phyloP scores from a whole-genome alignment of 1,140 invertebrate species.

The Popillia japonica region DNA sequence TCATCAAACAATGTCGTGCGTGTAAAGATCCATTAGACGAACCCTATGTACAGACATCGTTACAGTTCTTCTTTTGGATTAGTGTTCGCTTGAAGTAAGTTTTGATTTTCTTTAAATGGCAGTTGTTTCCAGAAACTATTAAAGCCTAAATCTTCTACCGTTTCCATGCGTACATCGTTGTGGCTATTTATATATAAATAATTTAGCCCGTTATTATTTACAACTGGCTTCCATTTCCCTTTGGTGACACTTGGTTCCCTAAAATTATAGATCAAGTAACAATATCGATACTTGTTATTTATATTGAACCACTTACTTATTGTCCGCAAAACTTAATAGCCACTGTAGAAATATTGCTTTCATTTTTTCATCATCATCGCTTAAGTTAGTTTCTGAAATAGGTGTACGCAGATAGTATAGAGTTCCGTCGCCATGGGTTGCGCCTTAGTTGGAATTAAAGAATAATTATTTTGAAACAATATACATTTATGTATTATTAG shows the following conservation, averaged over 20 bases:
- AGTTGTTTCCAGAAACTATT: conserved; percentile 16
- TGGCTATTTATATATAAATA: background rate
- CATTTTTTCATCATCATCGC: conserved; percentile 4
- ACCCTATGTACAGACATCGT: too few species aligned
- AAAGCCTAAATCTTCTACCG: background rate
- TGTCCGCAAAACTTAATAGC: conserved; percentile 2
- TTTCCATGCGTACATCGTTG: background rate
- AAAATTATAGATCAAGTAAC: background rate
- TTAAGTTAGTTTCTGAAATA: background rate
- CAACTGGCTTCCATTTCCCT: background rate
- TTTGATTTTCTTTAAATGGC: background rate
- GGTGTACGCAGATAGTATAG: background rate
- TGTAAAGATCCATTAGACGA: too few species aligned
- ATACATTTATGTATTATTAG: too few species aligned
- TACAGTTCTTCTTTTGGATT: too few species aligned
- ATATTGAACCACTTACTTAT: background rate
- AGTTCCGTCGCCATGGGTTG: conserved; percentile 5
- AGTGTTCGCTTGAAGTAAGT: too few species aligned
- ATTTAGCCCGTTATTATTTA: background rate
- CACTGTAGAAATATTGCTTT: background rate
- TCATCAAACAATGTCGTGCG: too few species aligned
- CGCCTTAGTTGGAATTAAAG: too few species aligned
- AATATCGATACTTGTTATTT: background rate
- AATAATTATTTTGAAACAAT: too few species aligned
- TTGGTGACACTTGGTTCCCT: background rate